Percentiles rank a stretch among this genome's conserved stretches.
Conservation (phyloP, 2,797 vertebrate species). For the Chrosomus eos region DNA sequence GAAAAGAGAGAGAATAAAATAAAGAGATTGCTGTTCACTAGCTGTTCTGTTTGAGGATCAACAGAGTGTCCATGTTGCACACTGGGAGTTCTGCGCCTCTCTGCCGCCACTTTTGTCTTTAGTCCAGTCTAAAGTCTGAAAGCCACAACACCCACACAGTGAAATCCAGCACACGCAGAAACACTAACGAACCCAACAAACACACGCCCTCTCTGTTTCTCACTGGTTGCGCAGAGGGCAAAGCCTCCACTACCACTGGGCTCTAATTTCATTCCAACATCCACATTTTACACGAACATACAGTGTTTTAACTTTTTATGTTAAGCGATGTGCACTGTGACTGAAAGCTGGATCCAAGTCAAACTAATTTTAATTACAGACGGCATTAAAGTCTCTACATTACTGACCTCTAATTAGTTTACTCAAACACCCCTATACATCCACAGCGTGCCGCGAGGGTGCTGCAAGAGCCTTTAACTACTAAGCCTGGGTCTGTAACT, state of each 20-base stretch:
- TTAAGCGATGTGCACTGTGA: background rate
- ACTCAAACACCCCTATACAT: slow-evolving; percentile 25
- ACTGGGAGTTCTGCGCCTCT: slow-evolving; percentile 56
- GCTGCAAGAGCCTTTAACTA: slow-evolving; percentile 41
- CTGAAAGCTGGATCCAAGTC: slow-evolving; percentile 34
- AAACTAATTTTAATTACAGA: slow-evolving; percentile 58
- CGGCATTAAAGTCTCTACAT: slow-evolving; percentile 35
- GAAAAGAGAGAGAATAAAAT: slow-evolving; percentile 14
- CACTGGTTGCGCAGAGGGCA: slow-evolving; percentile 20
- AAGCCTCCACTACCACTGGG: slow-evolving; percentile 4
- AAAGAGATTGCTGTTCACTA: slow-evolving; percentile 21
- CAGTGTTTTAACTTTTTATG: slow-evolving; percentile 31
- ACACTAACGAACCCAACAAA: slow-evolving; percentile 33
- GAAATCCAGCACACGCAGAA: slow-evolving; percentile 50
- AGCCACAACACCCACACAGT: slow-evolving; percentile 53
- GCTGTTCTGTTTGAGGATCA: slow-evolving; percentile 63
- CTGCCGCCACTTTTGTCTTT: slow-evolving; percentile 58
- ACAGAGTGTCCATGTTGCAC: slow-evolving; percentile 54
- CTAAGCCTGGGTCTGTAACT: slow-evolving; percentile 38
- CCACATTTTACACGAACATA: slow-evolving; percentile 3
- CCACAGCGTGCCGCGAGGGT: slow-evolving; percentile 15
- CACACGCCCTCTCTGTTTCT: slow-evolving; percentile 19
- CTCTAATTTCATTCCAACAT: slow-evolving; percentile 22
- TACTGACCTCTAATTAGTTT: slow-evolving; percentile 55
- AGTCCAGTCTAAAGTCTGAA: slow-evolving; percentile 60